These are phyloP conservation scores for Pao palembangensis DNA, from an alignment of 2,113 vertebrate genomes.

Conservation along the genomic window DNA sequence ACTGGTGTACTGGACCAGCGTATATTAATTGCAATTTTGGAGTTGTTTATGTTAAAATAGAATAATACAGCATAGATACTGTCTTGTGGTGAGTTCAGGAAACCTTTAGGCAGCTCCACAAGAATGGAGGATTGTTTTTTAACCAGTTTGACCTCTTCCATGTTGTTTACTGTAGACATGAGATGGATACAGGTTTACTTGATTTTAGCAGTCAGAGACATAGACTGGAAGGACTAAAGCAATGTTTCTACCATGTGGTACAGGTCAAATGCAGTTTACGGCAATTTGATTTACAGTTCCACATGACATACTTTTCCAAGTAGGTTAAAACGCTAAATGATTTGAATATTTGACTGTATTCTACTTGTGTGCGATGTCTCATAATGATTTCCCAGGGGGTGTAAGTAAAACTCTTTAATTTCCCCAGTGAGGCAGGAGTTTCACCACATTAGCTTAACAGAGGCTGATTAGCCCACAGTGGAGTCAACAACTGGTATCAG, in stretches of 20 bases:
- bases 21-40: slow-evolving; percentile 48
- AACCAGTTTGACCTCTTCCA: neutral
- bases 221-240: no score
- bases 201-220: no score
- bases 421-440: slow-evolving; percentile 15
- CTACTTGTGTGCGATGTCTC: slow-evolving; percentile 10
- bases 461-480: slow-evolving; percentile 31
- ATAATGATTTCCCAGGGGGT: slow-evolving; percentile 11
- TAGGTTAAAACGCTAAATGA: slow-evolving; percentile 9
- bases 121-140: slow-evolving; percentile 13
- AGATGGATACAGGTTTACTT: neutral
- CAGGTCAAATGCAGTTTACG: no score
- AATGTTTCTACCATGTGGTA: no score
- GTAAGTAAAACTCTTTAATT: slow-evolving; percentile 24
- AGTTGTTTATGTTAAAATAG: slow-evolving; percentile 43
- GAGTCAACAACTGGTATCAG: slow-evolving; percentile 35
- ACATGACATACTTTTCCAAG: neutral
- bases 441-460: slow-evolving; percentile 26
- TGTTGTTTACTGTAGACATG: slow-evolving; percentile 15
- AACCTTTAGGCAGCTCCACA: slow-evolving; percentile 17
- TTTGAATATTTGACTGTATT: slow-evolving; percentile 10
- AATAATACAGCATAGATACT: slow-evolving; percentile 22
- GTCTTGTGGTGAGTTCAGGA: slow-evolving; percentile 29
- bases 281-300: no score
- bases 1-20: slow-evolving; percentile 25